Percentiles rank a stretch among this genome's conserved stretches.
Evolutionary conservation across 1,140 invertebrate genomes (phyloP).

Genomic region (Dendroctonus valens): DNA sequence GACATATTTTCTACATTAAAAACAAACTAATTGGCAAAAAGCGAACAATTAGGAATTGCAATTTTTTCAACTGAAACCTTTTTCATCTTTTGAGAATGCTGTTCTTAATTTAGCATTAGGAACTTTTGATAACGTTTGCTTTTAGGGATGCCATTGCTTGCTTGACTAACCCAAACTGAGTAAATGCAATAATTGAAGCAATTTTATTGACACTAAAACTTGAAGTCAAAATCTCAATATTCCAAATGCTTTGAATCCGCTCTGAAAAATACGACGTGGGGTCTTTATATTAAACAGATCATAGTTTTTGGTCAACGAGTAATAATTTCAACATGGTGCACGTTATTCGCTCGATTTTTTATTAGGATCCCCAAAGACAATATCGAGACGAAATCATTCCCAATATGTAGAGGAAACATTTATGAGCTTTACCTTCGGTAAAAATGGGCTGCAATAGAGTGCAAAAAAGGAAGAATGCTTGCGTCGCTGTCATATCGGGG

Average conservation of each 20-base stretch:
- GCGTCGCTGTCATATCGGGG: conserved; percentile 44
- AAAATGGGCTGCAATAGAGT: conserved; percentile 44
- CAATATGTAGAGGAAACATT: conserved; percentile 36
- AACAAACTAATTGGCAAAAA: no score
- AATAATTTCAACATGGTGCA: conserved; percentile 33
- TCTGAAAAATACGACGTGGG: conserved; percentile 9
- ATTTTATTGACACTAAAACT: not conserved
- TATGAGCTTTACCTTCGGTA: conserved; percentile 40
- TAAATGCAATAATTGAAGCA: not conserved
- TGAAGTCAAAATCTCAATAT: conserved; percentile 1
- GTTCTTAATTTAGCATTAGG: no score
- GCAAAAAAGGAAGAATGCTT: conserved; percentile 45
- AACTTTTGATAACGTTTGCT: no score
- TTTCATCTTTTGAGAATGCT: no score
- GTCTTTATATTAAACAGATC: conserved; percentile 24
- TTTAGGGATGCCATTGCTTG: no score
- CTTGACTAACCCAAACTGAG: no score
- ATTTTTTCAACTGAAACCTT: no score
- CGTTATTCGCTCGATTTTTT: conserved; percentile 26
- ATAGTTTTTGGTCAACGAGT: conserved; percentile 32
- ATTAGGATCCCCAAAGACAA: conserved; percentile 29
- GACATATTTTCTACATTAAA: no score
- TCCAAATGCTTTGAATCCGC: not conserved
- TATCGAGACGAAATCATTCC: conserved; percentile 29
- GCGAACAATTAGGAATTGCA: no score